Percentiles rank a stretch among this genome's conserved stretches.
Evolutionary conservation across 2,888 invertebrate species (phyloP).

Genomic region (Allolobophora icterica): DNA sequence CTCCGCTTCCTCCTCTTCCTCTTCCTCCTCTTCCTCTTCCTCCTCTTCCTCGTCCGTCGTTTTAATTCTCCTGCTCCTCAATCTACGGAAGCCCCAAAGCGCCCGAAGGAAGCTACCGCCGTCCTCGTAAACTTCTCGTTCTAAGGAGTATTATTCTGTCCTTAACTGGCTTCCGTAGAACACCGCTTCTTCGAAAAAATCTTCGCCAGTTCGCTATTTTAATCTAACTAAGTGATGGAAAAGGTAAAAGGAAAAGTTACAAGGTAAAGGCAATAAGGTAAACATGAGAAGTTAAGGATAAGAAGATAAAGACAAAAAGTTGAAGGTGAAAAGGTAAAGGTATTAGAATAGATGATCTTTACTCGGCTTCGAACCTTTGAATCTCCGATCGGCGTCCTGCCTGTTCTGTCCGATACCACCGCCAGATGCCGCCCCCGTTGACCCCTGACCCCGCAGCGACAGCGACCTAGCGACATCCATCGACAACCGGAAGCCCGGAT

Average conservation of each 20-base stretch:
- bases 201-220: neutral
- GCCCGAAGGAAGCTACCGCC: neutral
- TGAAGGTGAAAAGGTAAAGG: neutral
- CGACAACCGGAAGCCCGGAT: neutral
- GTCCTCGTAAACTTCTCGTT: neutral
- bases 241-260: no score
- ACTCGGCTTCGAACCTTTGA: neutral
- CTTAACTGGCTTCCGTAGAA: neutral
- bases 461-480: slow-evolving; percentile 6
- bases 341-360: no score
- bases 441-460: neutral
- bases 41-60: no score
- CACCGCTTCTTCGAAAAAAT: neutral
- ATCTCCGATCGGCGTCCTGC: neutral
- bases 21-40: neutral
- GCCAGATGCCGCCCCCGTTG: neutral
- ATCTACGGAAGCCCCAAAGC: neutral
- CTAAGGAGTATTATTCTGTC: neutral
- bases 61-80: neutral
- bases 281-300: no score
- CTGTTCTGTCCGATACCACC: neutral
- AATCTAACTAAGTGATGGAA: no score
- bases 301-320: neutral
- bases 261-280: no score
- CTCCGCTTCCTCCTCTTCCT: neutral